A percentile compares a stretch with the other conserved stretches of the same genome.
Conservation (phyloP, 2,113 vertebrate species). For the Cynopterus brachyotis region DNA sequence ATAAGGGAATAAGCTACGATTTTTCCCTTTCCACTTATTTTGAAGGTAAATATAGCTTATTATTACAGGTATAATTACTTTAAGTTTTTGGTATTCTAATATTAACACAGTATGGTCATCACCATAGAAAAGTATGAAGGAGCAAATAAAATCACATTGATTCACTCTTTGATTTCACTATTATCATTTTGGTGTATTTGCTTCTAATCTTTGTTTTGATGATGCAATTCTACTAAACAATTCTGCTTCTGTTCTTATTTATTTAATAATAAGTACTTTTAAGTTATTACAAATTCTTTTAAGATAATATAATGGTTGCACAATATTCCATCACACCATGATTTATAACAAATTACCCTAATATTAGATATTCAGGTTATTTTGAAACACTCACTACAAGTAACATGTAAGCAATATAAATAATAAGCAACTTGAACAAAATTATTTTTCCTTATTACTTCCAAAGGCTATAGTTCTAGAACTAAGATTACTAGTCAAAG, state of each 20-base stretch:
- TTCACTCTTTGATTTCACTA: background rate
- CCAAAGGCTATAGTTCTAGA: background rate
- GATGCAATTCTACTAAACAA: background rate
- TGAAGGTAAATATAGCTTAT: background rate
- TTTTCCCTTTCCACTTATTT: background rate
- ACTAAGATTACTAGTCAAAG: conserved; percentile 18
- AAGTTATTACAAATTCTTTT: background rate
- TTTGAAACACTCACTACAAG: background rate
- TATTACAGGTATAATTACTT: background rate
- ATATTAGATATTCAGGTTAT: background rate
- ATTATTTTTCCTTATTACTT: background rate
- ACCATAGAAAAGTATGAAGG: background rate
- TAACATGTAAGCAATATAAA: background rate
- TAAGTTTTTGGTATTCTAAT: background rate
- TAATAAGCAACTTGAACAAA: background rate
- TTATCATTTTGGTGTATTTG: background rate
- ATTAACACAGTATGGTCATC: background rate
- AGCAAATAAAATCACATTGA: background rate
- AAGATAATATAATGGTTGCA: background rate
- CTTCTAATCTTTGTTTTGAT: background rate
- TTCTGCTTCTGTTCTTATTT: background rate
- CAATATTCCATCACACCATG: background rate
- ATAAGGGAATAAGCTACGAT: background rate
- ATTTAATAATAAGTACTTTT: background rate
- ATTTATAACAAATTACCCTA: background rate